A percentile compares a stretch with the other conserved stretches of the same genome.
Conservation (phyloP, 2,797 vertebrate genomes). For the Sarcoramphus papa region DNA sequence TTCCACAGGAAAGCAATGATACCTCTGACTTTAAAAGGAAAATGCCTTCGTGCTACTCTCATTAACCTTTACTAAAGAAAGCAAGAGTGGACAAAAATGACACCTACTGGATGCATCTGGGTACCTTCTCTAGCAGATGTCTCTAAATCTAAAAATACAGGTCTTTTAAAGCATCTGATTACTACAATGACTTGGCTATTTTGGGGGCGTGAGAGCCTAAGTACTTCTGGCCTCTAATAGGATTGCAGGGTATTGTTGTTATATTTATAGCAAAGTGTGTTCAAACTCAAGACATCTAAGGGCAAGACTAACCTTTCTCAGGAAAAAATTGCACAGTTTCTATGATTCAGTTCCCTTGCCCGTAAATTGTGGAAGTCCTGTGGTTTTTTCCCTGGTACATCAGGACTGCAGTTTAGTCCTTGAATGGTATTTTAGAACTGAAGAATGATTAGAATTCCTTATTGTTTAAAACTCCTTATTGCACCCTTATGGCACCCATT, state of each 20-base stretch:
- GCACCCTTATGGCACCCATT: neutral
- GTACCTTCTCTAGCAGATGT: neutral
- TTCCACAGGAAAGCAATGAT: neutral
- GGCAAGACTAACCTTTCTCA: neutral
- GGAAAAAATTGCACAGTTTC: neutral
- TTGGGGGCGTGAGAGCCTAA: neutral
- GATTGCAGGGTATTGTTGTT: neutral
- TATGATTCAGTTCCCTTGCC: neutral
- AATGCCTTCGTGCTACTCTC: neutral
- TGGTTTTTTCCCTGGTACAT: neutral
- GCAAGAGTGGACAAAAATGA: neutral
- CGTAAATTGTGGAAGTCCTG: neutral
- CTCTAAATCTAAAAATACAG: neutral
- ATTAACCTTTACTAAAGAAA: neutral
- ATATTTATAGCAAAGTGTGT: neutral
- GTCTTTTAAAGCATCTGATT: neutral
- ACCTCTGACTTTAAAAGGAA: neutral
- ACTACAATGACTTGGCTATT: neutral
- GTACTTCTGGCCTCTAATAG: neutral
- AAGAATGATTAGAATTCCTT: neutral
- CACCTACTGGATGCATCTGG: neutral
- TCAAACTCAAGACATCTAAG: neutral
- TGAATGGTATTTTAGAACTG: neutral
- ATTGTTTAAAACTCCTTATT: neutral
- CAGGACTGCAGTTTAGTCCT: neutral